Percentiles rank a stretch among this genome's conserved stretches.
phyloP scores from a whole-genome alignment of 1,140 invertebrate genomes.

The Caenorhabditis inopinata region DNA sequence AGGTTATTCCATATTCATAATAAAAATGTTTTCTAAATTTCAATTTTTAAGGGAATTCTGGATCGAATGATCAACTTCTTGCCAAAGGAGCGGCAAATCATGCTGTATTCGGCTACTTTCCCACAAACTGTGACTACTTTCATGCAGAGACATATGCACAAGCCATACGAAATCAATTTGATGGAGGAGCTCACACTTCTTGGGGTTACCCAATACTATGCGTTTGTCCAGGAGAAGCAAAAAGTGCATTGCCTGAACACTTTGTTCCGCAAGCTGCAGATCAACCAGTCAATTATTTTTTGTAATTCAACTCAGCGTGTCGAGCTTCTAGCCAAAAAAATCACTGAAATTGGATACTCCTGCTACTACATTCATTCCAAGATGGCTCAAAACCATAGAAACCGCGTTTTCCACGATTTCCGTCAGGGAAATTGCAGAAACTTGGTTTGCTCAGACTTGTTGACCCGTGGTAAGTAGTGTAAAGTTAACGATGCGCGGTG shows the following conservation, averaged over 20 bases:
- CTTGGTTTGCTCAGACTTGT: slow-evolving; percentile 89
- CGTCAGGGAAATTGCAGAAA: slow-evolving; percentile 91
- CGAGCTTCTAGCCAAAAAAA: slow-evolving; percentile 97
- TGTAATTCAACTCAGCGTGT: slow-evolving; percentile 99
- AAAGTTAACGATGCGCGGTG: not conserved
- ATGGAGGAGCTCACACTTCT: slow-evolving; percentile 99
- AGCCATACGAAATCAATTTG: slow-evolving; percentile 98
- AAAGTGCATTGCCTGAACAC: slow-evolving; percentile 99
- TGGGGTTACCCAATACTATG: slow-evolving; percentile 99
- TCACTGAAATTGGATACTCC: slow-evolving; percentile 97
- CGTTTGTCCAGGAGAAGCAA: slow-evolving; percentile 98
- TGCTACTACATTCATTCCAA: slow-evolving; percentile 99
- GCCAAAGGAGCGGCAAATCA: slow-evolving; percentile 90
- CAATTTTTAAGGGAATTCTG: slow-evolving; percentile 80
- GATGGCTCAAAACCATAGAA: slow-evolving; percentile 88
- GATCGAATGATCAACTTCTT: slow-evolving; percentile 78
- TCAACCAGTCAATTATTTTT: slow-evolving; percentile 99
- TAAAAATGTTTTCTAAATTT: too few species aligned
- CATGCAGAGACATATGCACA: slow-evolving; percentile 92
- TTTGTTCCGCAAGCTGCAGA: slow-evolving; percentile 98
- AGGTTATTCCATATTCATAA: slow-evolving; percentile 65
- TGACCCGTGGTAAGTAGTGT: slow-evolving; percentile 79
- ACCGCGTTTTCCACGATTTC: slow-evolving; percentile 99
- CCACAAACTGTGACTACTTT: slow-evolving; percentile 98
- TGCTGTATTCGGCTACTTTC: slow-evolving; percentile 98